phyloP scores from a whole-genome alignment of 1,140 invertebrate genomes.

The Meloidogyne chitwoodi region DNA sequence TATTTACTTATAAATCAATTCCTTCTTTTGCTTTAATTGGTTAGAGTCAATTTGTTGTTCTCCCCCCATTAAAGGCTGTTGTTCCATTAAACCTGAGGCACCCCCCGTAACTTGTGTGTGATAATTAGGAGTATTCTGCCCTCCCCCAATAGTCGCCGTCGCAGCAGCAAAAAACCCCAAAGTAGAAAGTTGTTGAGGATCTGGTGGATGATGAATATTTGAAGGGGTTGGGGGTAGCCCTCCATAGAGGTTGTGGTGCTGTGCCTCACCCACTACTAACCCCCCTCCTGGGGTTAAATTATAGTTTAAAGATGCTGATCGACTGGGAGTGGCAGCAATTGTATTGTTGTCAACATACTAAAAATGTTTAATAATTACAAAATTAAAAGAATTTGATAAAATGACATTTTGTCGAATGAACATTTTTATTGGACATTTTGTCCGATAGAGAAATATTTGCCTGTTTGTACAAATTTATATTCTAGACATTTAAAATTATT shows the following conservation, averaged over 20 bases:
- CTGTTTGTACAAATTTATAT: too few species aligned
- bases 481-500: too few species aligned
- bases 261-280: too few species aligned
- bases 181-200: constrained; percentile 11
- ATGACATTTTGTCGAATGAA: not conserved
- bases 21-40: constrained; percentile 28
- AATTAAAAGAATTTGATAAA: not conserved
- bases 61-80: not conserved
- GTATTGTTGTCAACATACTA: not conserved
- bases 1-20: constrained; percentile 26
- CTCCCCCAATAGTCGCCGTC: not conserved
- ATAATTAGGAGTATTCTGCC: not conserved
- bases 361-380: not conserved
- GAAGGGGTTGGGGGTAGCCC: not conserved
- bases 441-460: not conserved
- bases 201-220: not conserved
- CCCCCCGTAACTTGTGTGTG: constrained; percentile 2
- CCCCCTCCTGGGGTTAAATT: not conserved
- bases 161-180: constrained; percentile 5
- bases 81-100: not conserved
- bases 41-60: constrained; percentile 1
- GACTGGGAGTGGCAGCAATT: not conserved
- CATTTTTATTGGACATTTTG: not conserved
- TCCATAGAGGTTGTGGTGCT: too few species aligned
- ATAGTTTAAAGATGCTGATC: not conserved